Evolutionary conservation across 2,113 vertebrate species (phyloP).

Genomic region (Pholis gunnellus): DNA sequence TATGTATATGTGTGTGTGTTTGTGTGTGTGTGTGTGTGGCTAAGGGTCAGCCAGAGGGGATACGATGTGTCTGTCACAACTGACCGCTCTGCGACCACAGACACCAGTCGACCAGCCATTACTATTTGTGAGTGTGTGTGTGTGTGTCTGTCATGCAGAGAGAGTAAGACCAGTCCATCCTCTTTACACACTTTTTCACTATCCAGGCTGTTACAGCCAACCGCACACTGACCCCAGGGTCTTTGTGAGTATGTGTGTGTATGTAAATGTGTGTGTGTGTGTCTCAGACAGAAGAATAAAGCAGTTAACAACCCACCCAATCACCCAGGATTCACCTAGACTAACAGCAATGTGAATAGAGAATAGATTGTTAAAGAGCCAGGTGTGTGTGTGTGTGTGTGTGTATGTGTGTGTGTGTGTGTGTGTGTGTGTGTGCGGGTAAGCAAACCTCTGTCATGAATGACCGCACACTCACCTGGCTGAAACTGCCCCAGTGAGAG

Average conservation of each 20-base stretch:
- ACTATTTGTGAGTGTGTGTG: constrained; percentile 29
- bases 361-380: constrained; percentile 49
- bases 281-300: constrained; percentile 50
- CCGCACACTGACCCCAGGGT: constrained; percentile 76
- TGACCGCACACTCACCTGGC: constrained; percentile 69
- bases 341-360: constrained; percentile 61
- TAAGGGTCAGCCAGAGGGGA: constrained; percentile 77
- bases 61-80: constrained; percentile 77
- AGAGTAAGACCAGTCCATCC: constrained; percentile 59
- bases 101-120: constrained; percentile 55
- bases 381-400: constrained; percentile 40
- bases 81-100: constrained; percentile 77
- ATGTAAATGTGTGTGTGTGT: constrained; percentile 41
- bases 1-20: constrained; percentile 39
- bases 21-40: constrained; percentile 49
- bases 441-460: constrained; percentile 51
- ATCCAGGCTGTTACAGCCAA: constrained; percentile 75
- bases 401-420: constrained; percentile 12
- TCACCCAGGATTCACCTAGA: constrained; percentile 69
- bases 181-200: constrained; percentile 55
- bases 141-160: constrained; percentile 40
- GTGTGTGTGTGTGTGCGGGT: constrained; percentile 34
- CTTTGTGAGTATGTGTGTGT: background rate
- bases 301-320: constrained; percentile 42
- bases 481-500: constrained; percentile 21